Evolutionary conservation across 2,888 invertebrate genomes (phyloP).

Genomic region (Plutella xylostella): DNA sequence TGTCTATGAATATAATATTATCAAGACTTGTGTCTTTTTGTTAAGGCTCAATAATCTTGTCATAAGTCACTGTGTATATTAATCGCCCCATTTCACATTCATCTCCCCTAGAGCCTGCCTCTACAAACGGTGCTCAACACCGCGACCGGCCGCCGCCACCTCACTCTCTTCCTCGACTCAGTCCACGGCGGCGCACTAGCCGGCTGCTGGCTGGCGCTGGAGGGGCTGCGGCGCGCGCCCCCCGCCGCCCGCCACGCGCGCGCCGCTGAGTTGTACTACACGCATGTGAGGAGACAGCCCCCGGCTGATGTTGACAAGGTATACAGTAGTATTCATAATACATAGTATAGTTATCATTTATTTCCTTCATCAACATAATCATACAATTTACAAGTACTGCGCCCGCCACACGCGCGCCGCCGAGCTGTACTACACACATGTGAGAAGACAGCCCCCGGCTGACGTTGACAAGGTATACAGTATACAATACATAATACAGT

Average conservation of each 20-base stretch:
- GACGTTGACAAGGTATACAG: slow-evolving; percentile 84
- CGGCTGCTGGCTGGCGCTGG: slow-evolving; percentile 88
- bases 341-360: too few relatives aligned
- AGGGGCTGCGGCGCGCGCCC: slow-evolving; percentile 82
- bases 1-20: too few relatives aligned
- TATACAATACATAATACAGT: too few relatives aligned
- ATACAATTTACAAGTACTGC: too few relatives aligned
- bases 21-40: too few relatives aligned
- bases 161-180: slow-evolving; percentile 85
- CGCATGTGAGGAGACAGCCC: slow-evolving; percentile 85
- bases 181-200: slow-evolving; percentile 87
- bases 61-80: too few relatives aligned
- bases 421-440: slow-evolving; percentile 91
- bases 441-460: slow-evolving; percentile 82
- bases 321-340: too few relatives aligned
- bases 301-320: slow-evolving; percentile 84
- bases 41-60: too few relatives aligned
- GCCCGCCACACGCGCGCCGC: slow-evolving; percentile 89
- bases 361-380: too few relatives aligned
- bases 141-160: slow-evolving; percentile 81
- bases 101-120: slow-evolving; percentile 72
- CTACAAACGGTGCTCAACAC: slow-evolving; percentile 81
- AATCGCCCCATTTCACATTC: background rate
- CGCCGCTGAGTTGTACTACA: slow-evolving; percentile 93
- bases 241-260: slow-evolving; percentile 85